These are phyloP conservation scores for Euthynnus affinis DNA, from an alignment of 2,797 vertebrate genomes.

Conservation along the genomic window DNA sequence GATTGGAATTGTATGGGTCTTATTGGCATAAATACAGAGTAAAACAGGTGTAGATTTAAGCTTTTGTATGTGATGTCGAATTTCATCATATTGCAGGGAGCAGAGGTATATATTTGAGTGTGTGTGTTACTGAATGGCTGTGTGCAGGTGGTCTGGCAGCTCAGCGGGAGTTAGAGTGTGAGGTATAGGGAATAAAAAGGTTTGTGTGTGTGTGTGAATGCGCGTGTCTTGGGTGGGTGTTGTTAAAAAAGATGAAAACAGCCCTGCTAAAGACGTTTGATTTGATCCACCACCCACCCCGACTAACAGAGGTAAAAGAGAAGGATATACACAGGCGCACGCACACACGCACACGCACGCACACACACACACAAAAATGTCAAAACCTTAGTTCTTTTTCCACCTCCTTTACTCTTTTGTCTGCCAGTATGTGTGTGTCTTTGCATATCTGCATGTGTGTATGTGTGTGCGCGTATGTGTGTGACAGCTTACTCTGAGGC, in stretches of 20 bases:
- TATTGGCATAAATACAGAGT: conserved; percentile 13
- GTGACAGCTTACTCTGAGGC: conserved; percentile 71
- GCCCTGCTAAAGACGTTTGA: conserved; percentile 74
- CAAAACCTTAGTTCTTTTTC: conserved; percentile 55
- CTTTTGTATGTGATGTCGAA: conserved; percentile 27
- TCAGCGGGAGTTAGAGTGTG: conserved; percentile 71
- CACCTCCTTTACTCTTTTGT: conserved; percentile 68
- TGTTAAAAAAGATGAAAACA: conserved; percentile 77
- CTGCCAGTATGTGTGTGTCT: conserved; percentile 41
- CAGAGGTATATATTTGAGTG: conserved; percentile 35
- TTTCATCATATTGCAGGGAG: conserved; percentile 11
- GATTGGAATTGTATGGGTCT: conserved; percentile 23
- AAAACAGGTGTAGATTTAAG: conserved; percentile 17
- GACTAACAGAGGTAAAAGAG: conserved; percentile 66
- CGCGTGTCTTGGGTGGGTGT: conserved; percentile 54
- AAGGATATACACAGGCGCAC: conserved; percentile 38
- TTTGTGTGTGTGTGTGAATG: conserved; percentile 54
- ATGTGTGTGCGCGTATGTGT: conserved; percentile 46
- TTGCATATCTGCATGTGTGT: conserved; percentile 19
- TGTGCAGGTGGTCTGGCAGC: conserved; percentile 78
- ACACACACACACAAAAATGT: conserved; percentile 21
- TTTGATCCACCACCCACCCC: conserved; percentile 78
- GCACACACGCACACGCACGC: conserved; percentile 39
- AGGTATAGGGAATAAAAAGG: conserved; percentile 69
- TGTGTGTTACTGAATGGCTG: conserved; percentile 64